Evolutionary conservation across 2,113 vertebrate species (phyloP).

Genomic region (Pseudorasbora parva): DNA sequence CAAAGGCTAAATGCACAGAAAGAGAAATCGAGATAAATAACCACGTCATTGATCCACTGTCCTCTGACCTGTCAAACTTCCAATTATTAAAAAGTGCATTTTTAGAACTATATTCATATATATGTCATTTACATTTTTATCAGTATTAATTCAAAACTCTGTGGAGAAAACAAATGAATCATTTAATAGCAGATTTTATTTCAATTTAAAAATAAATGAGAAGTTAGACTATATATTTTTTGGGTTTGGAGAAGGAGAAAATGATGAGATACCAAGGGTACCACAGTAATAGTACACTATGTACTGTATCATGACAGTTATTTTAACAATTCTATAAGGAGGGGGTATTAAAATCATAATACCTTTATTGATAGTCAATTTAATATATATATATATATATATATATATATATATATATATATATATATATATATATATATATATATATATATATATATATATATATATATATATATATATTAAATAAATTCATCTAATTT

Average conservation of each 20-base stretch:
- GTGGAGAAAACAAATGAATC: conserved; percentile 67
- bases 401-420: too few relatives aligned
- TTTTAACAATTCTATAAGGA: background rate
- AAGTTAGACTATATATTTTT: conserved; percentile 28
- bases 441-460: too few relatives aligned
- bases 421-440: too few relatives aligned
- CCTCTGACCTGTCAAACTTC: background rate
- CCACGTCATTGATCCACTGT: conserved; percentile 46
- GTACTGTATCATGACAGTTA: background rate
- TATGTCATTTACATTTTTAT: background rate
- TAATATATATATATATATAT: too few relatives aligned
- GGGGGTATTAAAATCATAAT: background rate
- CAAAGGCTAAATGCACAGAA: conserved; percentile 67
- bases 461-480: too few relatives aligned
- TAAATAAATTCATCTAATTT: background rate
- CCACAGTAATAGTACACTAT: background rate
- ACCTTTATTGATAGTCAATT: background rate
- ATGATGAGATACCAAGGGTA: background rate
- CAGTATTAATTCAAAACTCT: conserved; percentile 48
- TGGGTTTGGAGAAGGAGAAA: background rate
- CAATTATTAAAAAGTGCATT: conserved; percentile 61
- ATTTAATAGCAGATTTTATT: conserved; percentile 66
- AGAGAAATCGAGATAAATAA: conserved; percentile 71
- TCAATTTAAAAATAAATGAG: conserved; percentile 67
- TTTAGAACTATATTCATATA: background rate